Conservation (phyloP, 2,113 vertebrate genomes). For the Barbus barbus region DNA sequence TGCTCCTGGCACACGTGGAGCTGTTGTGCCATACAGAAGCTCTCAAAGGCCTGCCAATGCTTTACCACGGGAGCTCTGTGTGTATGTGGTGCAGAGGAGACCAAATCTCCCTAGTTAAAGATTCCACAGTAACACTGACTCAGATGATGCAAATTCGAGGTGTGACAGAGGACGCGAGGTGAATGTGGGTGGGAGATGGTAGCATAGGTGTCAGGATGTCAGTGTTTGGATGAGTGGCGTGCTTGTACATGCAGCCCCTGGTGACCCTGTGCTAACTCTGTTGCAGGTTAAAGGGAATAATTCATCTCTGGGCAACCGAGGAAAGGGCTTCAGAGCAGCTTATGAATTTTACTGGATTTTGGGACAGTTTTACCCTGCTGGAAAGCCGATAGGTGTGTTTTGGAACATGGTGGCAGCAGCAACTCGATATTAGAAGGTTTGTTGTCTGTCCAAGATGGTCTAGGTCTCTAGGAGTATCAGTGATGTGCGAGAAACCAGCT, state of each 20-base stretch:
- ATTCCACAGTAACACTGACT: constrained; percentile 16
- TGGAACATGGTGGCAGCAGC: not conserved
- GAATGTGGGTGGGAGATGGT: constrained; percentile 24
- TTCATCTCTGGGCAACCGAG: constrained; percentile 44
- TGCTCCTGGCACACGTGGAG: constrained; percentile 6
- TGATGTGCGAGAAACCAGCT: not conserved
- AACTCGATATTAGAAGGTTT: not conserved
- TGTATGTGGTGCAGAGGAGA: constrained; percentile 8
- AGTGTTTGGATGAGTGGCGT: constrained; percentile 43
- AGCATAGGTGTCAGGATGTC: not conserved
- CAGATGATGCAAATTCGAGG: constrained; percentile 24
- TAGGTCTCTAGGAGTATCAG: not conserved
- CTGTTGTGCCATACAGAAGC: constrained; percentile 25
- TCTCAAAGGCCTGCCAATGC: constrained; percentile 35
- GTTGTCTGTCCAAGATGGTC: not conserved
- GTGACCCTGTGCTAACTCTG: constrained; percentile 47
- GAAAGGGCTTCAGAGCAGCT: constrained; percentile 37
- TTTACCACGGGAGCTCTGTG: not conserved
- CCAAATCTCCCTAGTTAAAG: constrained; percentile 13
- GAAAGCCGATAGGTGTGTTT: not conserved
- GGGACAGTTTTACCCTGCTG: constrained; percentile 9
- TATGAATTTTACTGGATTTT: constrained; percentile 40
- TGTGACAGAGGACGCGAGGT: constrained; percentile 20
- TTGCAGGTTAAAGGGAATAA: constrained; percentile 58
- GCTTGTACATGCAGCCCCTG: constrained; percentile 44